Evolutionary conservation across 2,113 vertebrate species (phyloP), one percentile per base, ranked within the genome.

Genomic region (Epinephelus fuscoguttatus): DNA sequence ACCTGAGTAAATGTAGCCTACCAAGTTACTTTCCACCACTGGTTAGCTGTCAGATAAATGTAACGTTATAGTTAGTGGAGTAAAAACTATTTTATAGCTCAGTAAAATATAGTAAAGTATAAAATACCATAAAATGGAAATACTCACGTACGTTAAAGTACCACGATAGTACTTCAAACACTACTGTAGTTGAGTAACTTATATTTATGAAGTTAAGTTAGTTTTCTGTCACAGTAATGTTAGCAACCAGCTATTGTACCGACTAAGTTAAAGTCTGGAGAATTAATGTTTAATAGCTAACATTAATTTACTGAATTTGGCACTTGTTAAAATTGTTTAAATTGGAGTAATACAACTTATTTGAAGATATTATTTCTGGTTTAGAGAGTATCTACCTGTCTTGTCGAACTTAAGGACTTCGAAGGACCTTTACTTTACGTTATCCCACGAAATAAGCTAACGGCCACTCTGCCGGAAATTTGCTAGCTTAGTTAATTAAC

Each of bases 271-370:
- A 52, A 59, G 40, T 74, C 55, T 76, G 8, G 18, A 81, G 42
- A 40, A 63, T 15, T 60, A 7, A 25, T 55, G 52, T 76, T 25
- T 15, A 27, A 27, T 27, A 27, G 23, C 23, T 17, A 18, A 2
- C 4, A 30, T 50, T 49, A 27, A 68, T 80, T 83, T 18, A 78
- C 53, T 27, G n/a, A 9, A 27, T 67, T 55, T 83, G 85, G 66
- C 69, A 53, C 2, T 14, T 42, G 11, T 75, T 78, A 27, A 71
- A 59, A 67, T 42, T 33, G 33, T 79, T 71, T 1, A 67, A 33
- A 42, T 67, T 42, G 3, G 4, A 4, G 18, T 75, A 45, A 79
- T 60, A 49, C 71, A 72, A 42, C 3, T 40, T 71, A n/a, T 14
- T 2, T 59, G 40, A 27, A 40, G 3, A 63, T 12, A 47, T 74